Conservation (phyloP, 1,140 invertebrate species). For the Dryas iulia region DNA sequence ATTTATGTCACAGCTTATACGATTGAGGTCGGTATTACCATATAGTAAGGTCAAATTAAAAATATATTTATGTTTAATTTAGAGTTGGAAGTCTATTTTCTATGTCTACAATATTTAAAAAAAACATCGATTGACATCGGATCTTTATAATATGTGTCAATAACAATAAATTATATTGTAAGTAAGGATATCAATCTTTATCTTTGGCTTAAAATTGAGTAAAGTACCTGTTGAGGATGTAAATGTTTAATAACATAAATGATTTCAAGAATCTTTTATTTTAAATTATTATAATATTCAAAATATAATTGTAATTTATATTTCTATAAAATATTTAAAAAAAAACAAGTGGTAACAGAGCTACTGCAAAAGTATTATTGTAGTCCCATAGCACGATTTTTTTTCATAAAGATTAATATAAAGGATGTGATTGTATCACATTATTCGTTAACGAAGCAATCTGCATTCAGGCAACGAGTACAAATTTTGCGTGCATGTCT, state of each 20-base stretch:
- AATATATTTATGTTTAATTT: neutral
- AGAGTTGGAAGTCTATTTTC: neutral
- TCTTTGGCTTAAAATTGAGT: too few relatives aligned
- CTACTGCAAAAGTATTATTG: too few relatives aligned
- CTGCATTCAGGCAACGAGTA: constrained; percentile 47
- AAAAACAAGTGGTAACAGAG: neutral
- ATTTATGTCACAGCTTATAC: constrained; percentile 12
- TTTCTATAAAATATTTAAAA: too few relatives aligned
- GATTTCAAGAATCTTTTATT: neutral
- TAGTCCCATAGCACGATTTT: neutral
- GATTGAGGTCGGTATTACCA: constrained; percentile 35
- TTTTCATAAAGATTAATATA: constrained; percentile 27
- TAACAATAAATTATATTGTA: neutral
- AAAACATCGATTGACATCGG: neutral
- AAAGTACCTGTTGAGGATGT: too few relatives aligned
- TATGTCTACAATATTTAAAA: neutral
- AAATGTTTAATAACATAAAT: too few relatives aligned
- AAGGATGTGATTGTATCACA: constrained; percentile 36
- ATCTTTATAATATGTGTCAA: neutral
- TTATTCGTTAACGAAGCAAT: constrained; percentile 57
- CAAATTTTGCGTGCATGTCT: constrained; percentile 60
- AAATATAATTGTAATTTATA: too few relatives aligned
- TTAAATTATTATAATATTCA: too few relatives aligned
- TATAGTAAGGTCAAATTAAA: constrained; percentile 23
- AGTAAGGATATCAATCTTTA: too few relatives aligned